Evolutionary conservation across 2,888 invertebrate species (phyloP).

Genomic region (Schizotus pectinicornis): DNA sequence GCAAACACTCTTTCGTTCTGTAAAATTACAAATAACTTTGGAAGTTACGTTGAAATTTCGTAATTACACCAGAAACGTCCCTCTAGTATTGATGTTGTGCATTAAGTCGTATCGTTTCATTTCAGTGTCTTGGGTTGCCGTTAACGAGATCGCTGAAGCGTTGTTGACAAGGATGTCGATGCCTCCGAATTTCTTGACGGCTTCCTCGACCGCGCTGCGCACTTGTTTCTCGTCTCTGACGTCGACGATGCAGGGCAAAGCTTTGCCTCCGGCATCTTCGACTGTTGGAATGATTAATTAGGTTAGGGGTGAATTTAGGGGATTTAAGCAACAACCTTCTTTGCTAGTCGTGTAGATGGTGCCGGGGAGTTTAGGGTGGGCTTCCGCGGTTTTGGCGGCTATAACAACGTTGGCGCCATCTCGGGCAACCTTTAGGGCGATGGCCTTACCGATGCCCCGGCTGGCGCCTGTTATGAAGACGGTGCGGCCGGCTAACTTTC

Average conservation of each 20-base stretch:
- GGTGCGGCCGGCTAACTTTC: slow-evolving; percentile 85
- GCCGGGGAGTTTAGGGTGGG: slow-evolving; percentile 90
- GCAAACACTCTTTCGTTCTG: slow-evolving; percentile 90
- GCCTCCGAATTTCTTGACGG: slow-evolving; percentile 88
- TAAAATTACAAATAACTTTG: slow-evolving; percentile 42
- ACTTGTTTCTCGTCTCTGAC: slow-evolving; percentile 83
- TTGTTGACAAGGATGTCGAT: slow-evolving; percentile 96
- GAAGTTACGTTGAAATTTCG: too few species aligned
- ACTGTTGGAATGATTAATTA: slow-evolving; percentile 61
- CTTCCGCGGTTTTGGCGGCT: slow-evolving; percentile 89
- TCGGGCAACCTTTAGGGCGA: slow-evolving; percentile 89
- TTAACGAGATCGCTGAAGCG: slow-evolving; percentile 91
- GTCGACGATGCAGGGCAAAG: slow-evolving; percentile 86
- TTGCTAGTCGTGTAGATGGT: slow-evolving; percentile 90
- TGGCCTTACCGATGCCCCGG: slow-evolving; percentile 94
- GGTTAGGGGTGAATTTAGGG: too few species aligned
- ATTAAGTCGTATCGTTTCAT: slow-evolving; percentile 98
- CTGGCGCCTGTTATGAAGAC: slow-evolving; percentile 96
- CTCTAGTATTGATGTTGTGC: slow-evolving; percentile 93
- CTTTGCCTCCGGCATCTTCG: slow-evolving; percentile 85
- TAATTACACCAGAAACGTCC: slow-evolving; percentile 92
- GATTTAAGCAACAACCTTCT: slow-evolving; percentile 68
- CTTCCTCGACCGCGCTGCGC: slow-evolving; percentile 72
- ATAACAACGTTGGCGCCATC: slow-evolving; percentile 93
- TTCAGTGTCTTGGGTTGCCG: slow-evolving; percentile 81